Base-by-base conservation (phyloP, 2,888 invertebrate genomes). In the Sthenelais limicola region DNA sequence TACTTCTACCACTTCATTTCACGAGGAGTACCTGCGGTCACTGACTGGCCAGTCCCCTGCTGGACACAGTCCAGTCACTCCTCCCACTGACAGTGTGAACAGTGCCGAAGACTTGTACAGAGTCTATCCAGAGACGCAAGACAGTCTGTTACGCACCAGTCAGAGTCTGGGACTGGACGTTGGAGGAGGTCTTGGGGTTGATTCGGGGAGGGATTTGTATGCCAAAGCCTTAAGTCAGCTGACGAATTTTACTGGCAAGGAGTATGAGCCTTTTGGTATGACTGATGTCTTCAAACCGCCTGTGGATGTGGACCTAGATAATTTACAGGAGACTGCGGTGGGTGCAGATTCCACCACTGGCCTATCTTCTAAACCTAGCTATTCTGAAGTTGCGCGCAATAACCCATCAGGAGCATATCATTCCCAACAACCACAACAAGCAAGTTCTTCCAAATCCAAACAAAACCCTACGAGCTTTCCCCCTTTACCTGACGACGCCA, bases 311-410 rank as follows among this genome's bases (percentile, higher is more conserved):
- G 66, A 24, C 70, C 70, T n/a, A 21, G 48, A 43, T n/a, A 5
- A 15, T 26, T n/a, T 38, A 9, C n/a, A 4, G 30, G 35, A 33
- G n/a, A 18, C n/a, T 33, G n/a, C 24, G 15, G 49, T n/a, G 30
- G n/a, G 33, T 1, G 51, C 32, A 35, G 72, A n/a, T 4, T 26
- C 4, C n/a, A 33, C 21, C n/a, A 7, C 48, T 12, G 28, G 48
- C 9, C 38, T 43, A 1, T 7, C 26, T 24, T 33, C 68, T 5
- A 84, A 82, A 74, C 82, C 81, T 9, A 81, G 82, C 32, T 85
- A 84, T 76, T 84, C 85, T 48, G 84, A 85, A 56, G 82, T 85
- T 26, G 83, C 84, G 21, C 83, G 82, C 71, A 79, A 74, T 18
- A 26, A 52, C 32, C 72, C 74, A 15, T 9, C 32, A n/a, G n/a